phyloP scores from a whole-genome alignment of 2,797 vertebrate genomes.

The Ctenosaura bakeri region DNA sequence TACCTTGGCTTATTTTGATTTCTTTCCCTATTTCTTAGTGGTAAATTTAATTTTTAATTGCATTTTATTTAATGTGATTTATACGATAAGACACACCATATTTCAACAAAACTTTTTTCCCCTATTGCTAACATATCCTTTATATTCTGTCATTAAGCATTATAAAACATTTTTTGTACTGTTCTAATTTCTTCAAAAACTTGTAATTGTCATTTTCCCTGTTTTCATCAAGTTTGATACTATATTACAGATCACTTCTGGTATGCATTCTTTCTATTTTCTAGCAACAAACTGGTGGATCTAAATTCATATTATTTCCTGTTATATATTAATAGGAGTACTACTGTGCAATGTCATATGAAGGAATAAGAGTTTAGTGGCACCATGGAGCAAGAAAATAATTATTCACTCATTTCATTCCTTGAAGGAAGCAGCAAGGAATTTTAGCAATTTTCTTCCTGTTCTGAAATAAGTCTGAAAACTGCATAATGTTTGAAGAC shows the following conservation, averaged over 20 bases:
- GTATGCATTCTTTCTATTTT: not conserved
- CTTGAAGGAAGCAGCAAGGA: too few relatives aligned
- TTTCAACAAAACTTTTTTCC: not conserved
- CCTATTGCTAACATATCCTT: not conserved
- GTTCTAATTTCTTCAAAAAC: not conserved
- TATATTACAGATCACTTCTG: not conserved
- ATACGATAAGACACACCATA: not conserved
- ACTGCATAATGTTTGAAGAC: too few relatives aligned
- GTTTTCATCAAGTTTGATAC: not conserved
- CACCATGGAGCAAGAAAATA: not conserved
- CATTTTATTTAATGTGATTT: not conserved
- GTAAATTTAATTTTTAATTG: not conserved
- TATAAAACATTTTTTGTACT: too few relatives aligned
- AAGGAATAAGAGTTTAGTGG: not conserved
- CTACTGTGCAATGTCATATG: not conserved
- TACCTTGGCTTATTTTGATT: conserved; percentile 3
- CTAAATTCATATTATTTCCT: not conserved
- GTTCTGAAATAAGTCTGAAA: too few relatives aligned
- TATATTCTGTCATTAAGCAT: not conserved
- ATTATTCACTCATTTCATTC: too few relatives aligned
- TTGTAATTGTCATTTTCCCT: not conserved
- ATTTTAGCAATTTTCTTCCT: too few relatives aligned
- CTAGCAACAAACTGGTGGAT: not conserved
- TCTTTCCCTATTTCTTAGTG: not conserved
- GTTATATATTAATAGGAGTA: not conserved